These are phyloP conservation scores for Rhodophaea formosa DNA, from an alignment of 2,888 invertebrate species.

Conservation along the genomic window DNA sequence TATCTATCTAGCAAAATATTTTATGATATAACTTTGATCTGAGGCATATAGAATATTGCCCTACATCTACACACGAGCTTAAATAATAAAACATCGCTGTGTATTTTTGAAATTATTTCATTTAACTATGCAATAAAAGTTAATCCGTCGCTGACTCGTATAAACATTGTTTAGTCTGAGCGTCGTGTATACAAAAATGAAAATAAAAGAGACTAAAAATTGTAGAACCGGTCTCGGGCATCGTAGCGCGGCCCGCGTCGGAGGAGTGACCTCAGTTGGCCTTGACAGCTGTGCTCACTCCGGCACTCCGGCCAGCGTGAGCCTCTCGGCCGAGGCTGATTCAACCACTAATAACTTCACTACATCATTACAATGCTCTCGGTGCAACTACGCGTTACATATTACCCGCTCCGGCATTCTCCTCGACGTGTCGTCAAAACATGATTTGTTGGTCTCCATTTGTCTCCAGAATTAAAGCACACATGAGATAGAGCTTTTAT, in stretches of 20 bases:
- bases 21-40: too few species aligned
- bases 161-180: conserved; percentile 80
- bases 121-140: conserved; percentile 69
- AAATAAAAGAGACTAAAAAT: conserved; percentile 80
- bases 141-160: conserved; percentile 74
- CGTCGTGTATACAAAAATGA: conserved; percentile 80
- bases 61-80: background rate
- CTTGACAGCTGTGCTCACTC: conserved; percentile 78
- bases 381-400: conserved; percentile 70
- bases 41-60: background rate
- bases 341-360: conserved; percentile 77
- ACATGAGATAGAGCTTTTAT: conserved; percentile 29
- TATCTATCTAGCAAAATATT: too few species aligned
- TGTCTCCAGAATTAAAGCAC: conserved; percentile 38
- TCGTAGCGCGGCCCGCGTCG: conserved; percentile 76
- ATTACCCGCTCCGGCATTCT: conserved; percentile 39
- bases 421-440: conserved; percentile 52
- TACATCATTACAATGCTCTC: conserved; percentile 68
- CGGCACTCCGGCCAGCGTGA: conserved; percentile 60
- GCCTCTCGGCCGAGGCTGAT: conserved; percentile 66
- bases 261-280: conserved; percentile 80
- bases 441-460: conserved; percentile 62
- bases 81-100: conserved; percentile 21
- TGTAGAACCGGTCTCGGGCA: conserved; percentile 77
- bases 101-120: conserved; percentile 47